Evolutionary conservation across 2,113 vertebrate genomes (phyloP), one percentile per base, ranked within the genome.

Genomic region (Festucalex cinctus): DNA sequence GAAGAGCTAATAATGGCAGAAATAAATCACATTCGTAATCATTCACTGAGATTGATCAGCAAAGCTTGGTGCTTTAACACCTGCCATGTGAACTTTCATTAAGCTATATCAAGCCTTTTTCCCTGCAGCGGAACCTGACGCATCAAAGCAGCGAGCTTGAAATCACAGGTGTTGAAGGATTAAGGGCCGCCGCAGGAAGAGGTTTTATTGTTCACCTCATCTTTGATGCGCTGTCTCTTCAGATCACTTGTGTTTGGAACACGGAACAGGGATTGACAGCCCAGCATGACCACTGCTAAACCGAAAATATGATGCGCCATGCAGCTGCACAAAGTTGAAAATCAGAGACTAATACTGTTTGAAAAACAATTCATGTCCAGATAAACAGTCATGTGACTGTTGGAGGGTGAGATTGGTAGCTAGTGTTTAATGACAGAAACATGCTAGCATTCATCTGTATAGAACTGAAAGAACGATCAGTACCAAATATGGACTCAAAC

Each of bases 151-250:
- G 70, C 43, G 65, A 76, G 79, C 79, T 89, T 90, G 86, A 90
- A 71, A 85, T 91, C 68, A 65, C 90, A 91, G 90, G 89, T 91
- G 89, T 88, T 79, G 85, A 82, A 88, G 88, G 89, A 92, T 92
- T 91, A 90, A 90, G 86, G 60, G 89, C 85, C 82, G 88, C 87
- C 85, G 86, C 85, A 69, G 83, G 84, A 86, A 64, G 70, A 65
- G 77, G 43, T 85, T 81, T 78, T 79, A 79, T 85, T 79, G 83
- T 81, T 79, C 76, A 68, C 64, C 74, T 81, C 75, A 77, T 87
- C 86, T 93, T 91, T 93, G 91, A 91, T 91, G 83, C 88, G 68
- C 73, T 68, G 68, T 85, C 73, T 80, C 79, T 71, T 82, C 85
- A 77, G 71, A 75, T 86, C 83, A 82, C 77, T 78, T 66, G 64